Evolutionary conservation across 2,113 vertebrate species (phyloP).

Genomic region (Scomber colias): DNA sequence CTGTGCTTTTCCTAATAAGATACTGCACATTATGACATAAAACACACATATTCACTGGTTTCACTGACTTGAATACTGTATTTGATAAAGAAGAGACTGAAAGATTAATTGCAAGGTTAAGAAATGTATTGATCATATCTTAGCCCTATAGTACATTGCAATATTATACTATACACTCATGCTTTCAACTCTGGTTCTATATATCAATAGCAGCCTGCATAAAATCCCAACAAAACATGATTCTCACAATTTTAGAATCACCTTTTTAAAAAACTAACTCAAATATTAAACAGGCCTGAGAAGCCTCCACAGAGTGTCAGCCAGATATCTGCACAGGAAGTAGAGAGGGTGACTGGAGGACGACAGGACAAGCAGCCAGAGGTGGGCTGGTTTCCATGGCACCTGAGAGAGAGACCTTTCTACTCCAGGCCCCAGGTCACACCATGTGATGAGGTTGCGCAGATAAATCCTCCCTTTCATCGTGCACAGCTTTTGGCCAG

Average conservation of each 20-base stretch:
- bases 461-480: slow-evolving; percentile 73
- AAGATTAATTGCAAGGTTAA: neutral
- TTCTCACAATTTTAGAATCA: slow-evolving; percentile 48
- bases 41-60: neutral
- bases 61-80: neutral
- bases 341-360: slow-evolving; percentile 61
- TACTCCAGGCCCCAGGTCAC: slow-evolving; percentile 70
- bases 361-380: slow-evolving; percentile 70
- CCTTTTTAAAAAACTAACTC: slow-evolving; percentile 20
- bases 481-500: slow-evolving; percentile 44
- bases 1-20: too few species aligned
- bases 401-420: slow-evolving; percentile 70
- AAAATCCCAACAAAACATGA: slow-evolving; percentile 30
- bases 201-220: neutral
- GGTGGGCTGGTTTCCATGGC: slow-evolving; percentile 75
- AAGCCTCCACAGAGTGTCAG: slow-evolving; percentile 13
- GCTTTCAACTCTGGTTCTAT: neutral
- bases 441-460: slow-evolving; percentile 64
- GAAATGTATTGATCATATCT: neutral
- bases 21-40: neutral
- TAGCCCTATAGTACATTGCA: neutral
- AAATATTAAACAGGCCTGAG: slow-evolving; percentile 31
- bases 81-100: neutral
- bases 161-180: neutral
- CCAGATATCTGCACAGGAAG: slow-evolving; percentile 16